Conservation (phyloP, 2,113 vertebrate genomes). For the Periophthalmodon schlosseri region DNA sequence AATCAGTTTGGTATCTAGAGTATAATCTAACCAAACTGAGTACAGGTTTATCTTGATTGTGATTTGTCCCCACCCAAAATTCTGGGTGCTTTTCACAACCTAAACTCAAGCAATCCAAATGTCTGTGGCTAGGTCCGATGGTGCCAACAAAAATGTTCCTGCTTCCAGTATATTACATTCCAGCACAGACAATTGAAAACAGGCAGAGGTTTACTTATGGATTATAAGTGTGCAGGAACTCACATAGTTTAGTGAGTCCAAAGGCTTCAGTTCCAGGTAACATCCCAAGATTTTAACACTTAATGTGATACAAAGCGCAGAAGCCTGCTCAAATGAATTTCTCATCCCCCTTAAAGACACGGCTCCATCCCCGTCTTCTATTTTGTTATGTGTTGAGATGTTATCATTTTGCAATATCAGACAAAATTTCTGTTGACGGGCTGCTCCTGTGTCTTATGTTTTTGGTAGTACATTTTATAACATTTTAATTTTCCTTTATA, state of each 20-base stretch:
- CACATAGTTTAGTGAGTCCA: constrained; percentile 28
- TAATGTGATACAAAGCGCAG: background rate
- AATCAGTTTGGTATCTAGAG: constrained; percentile 17
- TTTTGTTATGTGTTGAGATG: background rate
- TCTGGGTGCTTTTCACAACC: constrained; percentile 23
- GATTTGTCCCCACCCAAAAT: constrained; percentile 16
- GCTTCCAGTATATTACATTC: constrained; percentile 56
- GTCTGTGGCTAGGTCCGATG: constrained; percentile 46
- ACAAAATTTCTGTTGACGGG: background rate
- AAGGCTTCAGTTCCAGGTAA: constrained; percentile 21
- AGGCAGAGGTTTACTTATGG: constrained; percentile 53
- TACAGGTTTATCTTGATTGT: background rate
- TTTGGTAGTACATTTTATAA: no score
- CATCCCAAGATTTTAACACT: constrained; percentile 8
- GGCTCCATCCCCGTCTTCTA: background rate
- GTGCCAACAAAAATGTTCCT: constrained; percentile 63
- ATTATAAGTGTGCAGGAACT: constrained; percentile 49
- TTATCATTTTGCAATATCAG: background rate
- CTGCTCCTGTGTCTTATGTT: no score
- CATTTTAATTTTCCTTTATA: background rate
- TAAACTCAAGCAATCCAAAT: constrained; percentile 38
- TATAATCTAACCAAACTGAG: background rate
- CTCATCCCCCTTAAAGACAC: background rate
- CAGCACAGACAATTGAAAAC: constrained; percentile 66
- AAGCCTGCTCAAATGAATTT: background rate